Percentiles rank a stretch among this genome's conserved stretches.
Conservation (phyloP, 2,888 invertebrate species). For the Aromia moschata region DNA sequence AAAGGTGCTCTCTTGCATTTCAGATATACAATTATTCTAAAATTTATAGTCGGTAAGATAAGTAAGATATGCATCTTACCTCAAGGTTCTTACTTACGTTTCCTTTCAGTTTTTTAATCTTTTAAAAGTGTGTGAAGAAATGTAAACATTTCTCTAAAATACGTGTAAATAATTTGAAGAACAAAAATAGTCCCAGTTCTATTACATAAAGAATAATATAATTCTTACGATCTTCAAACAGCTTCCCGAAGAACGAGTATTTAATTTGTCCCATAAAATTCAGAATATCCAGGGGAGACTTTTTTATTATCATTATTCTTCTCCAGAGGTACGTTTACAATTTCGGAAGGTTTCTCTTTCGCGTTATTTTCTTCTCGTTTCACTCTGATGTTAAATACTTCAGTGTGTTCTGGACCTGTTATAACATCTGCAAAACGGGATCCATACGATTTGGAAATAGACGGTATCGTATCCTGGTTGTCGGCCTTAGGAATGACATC, state of each 20-base stretch:
- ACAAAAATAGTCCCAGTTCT: too few relatives aligned
- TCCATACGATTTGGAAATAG: slow-evolving; percentile 4
- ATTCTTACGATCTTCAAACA: slow-evolving; percentile 46
- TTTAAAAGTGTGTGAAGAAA: too few relatives aligned
- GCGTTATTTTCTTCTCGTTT: slow-evolving; percentile 35
- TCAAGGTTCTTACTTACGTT: too few relatives aligned
- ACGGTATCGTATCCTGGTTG: slow-evolving; percentile 15
- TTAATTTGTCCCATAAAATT: slow-evolving; percentile 47
- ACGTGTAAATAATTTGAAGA: too few relatives aligned
- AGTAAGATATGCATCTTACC: too few relatives aligned
- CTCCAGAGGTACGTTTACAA: slow-evolving; percentile 23
- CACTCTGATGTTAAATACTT: slow-evolving; percentile 50
- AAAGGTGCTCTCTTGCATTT: too few relatives aligned
- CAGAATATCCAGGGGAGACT: slow-evolving; percentile 48
- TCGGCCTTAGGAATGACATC: slow-evolving; percentile 12
- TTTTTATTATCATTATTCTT: slow-evolving; percentile 18
- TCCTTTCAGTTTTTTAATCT: too few relatives aligned
- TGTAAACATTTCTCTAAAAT: too few relatives aligned
- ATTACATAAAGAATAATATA: too few relatives aligned
- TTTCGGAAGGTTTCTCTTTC: slow-evolving; percentile 13
- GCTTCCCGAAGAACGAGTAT: slow-evolving; percentile 49
- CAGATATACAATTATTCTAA: too few relatives aligned
- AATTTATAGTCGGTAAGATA: too few relatives aligned
- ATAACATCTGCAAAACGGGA: slow-evolving; percentile 36
- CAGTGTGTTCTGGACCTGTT: slow-evolving; percentile 48